phyloP scores from a whole-genome alignment of 2,113 vertebrate species.

The Passer domesticus region DNA sequence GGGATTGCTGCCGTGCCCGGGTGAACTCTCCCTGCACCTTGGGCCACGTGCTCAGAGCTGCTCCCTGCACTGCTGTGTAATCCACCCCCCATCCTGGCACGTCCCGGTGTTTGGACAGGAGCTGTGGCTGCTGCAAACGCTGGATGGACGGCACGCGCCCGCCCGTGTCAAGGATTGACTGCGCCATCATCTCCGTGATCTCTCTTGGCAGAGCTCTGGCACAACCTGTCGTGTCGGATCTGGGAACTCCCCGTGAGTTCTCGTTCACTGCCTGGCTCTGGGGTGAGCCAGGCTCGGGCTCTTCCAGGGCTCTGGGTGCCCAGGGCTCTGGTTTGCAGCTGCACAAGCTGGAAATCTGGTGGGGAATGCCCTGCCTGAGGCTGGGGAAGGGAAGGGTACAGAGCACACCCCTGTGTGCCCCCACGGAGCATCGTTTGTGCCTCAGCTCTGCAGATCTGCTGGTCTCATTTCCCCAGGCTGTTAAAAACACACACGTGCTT shows the following conservation, averaged over 20 bases:
- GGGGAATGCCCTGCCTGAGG: background rate
- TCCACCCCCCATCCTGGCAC: background rate
- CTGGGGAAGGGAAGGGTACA: background rate
- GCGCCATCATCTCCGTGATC: background rate
- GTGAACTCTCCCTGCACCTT: background rate
- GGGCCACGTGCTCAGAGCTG: background rate
- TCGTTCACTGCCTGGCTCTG: background rate
- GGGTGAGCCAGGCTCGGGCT: background rate
- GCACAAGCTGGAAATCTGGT: background rate
- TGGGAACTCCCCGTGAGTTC: background rate
- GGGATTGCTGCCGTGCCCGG: background rate
- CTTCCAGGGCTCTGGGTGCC: background rate
- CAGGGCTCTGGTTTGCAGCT: background rate
- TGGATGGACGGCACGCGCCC: background rate
- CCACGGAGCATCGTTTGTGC: rapidly evolving
- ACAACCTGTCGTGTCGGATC: constrained; percentile 20
- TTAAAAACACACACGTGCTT: background rate
- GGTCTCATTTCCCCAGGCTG: background rate
- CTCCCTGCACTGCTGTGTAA: background rate
- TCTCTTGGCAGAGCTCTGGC: constrained; percentile 39
- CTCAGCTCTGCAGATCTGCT: background rate
- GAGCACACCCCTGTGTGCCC: rapidly evolving
- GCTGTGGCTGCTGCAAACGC: background rate
- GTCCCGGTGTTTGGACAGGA: background rate
- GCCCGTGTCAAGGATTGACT: constrained; percentile 12